Evolutionary conservation across 2,797 vertebrate species (phyloP), one percentile per base, ranked within the genome.

Genomic region (Chaetodon trifasciatus): DNA sequence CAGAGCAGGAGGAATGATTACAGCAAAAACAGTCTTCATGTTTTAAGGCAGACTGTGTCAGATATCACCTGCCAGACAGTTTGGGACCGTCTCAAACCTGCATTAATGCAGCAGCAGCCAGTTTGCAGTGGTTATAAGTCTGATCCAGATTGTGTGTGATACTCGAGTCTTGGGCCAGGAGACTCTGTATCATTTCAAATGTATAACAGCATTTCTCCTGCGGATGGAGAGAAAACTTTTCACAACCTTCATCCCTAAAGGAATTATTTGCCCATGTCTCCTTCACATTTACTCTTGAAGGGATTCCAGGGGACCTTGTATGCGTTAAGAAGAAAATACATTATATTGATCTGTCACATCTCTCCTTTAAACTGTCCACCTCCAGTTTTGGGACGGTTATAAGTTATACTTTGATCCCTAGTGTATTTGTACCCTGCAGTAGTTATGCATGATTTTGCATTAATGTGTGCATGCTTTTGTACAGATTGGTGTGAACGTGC

Each of bases 401-500:
- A 21, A 10, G 2, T 47, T 53, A 46, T 8, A n/a, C 11, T 70
- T 3, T 32, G 28, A 32, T 23, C 23, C 4, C 0, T 47, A 2
- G 8, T 62, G 37, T 42, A 21, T 58, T 65, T 73, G 21, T 40
- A 19, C 8, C 13, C 52, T 24, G 19, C 8, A 47, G 32, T 42
- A 24, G n/a, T 56, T 70, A 0, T 15, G 23, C n/a, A 50, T 52
- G 17, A 35, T 23, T 40, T 55, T 21, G 52, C 40, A 9, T 61
- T 35, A 24, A 74, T 58, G 42, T 60, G 3, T 40, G 6, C 56
- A 0, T 70, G 0, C 5, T 16, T 92, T 86, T 86, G 35, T 79
- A 19, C 84, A 99, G 98, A 95, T 99, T 74, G 98, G 98, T 8
- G 96, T 99, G 76, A 99, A 99, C 0, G 98, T 99, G 62, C 98